phyloP scores from a whole-genome alignment of 2,113 vertebrate species.

The Laterallus jamaicensis region DNA sequence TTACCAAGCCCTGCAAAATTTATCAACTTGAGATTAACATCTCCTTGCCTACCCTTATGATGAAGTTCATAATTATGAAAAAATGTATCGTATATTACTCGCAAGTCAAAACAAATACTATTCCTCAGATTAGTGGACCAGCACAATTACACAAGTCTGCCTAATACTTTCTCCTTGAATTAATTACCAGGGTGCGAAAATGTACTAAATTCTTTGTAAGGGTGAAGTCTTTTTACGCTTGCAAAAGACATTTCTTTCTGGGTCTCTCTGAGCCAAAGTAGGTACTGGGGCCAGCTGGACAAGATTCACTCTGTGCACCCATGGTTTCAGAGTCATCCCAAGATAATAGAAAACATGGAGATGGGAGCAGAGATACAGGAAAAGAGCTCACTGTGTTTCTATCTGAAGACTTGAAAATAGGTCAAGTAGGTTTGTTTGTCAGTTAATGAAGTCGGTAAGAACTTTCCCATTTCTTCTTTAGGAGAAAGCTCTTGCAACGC shows the following conservation, averaged over 20 bases:
- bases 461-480: not conserved
- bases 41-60: conserved; percentile 51
- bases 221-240: conserved; percentile 44
- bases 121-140: conserved; percentile 37
- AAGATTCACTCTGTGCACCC: not conserved
- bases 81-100: conserved; percentile 53
- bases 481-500: not conserved
- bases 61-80: conserved; percentile 64
- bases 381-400: conserved; percentile 13
- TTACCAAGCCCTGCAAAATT: conserved; percentile 51
- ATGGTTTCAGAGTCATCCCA: conserved; percentile 29
- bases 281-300: conserved; percentile 35
- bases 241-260: not conserved
- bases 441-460: conserved; percentile 15
- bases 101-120: conserved; percentile 66
- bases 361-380: conserved; percentile 18
- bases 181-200: not conserved
- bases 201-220: conserved; percentile 38
- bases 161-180: conserved; percentile 16
- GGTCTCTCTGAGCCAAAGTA: not conserved
- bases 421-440: conserved; percentile 19
- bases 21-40: conserved; percentile 60
- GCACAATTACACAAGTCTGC: conserved; percentile 43
- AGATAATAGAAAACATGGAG: conserved; percentile 33
- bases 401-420: conserved; percentile 52